Evolutionary conservation across 92 coral and sea anemone species (phyloP).

Genomic region (Paragorgia papillata): DNA sequence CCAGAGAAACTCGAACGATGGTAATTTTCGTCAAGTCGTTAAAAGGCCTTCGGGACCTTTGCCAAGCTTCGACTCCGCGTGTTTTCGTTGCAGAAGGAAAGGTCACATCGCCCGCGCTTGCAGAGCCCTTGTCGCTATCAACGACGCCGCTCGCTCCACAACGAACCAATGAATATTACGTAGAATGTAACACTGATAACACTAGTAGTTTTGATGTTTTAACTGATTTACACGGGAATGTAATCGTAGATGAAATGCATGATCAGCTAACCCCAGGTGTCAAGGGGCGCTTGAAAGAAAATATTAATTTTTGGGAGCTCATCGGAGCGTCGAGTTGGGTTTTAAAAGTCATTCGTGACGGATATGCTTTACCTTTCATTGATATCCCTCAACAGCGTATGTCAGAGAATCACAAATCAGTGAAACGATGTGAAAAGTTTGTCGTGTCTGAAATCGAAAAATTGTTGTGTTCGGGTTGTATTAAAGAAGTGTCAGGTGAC

Average conservation of each 20-base stretch:
- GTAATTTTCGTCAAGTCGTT: no score
- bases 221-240: no score
- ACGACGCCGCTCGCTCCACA: neutral
- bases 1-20: no score
- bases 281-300: conserved; percentile 11
- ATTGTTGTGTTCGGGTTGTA: conserved; percentile 7
- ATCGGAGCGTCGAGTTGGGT: conserved; percentile 29
- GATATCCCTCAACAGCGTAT: no score
- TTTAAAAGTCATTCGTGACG: no score
- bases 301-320: conserved; percentile 19
- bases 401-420: conserved; percentile 15
- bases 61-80: neutral
- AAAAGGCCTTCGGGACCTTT: neutral
- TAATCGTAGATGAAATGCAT: no score
- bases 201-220: no score
- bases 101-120: conserved; percentile 49
- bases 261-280: no score
- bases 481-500: no score
- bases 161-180: no score
- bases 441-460: neutral
- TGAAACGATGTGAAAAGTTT: neutral
- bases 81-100: conserved; percentile 47
- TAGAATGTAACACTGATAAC: no score
- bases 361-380: no score
- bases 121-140: neutral